These are phyloP conservation scores for Thaleichthys pacificus DNA, from an alignment of 2,797 vertebrate genomes.

Conservation along the genomic window DNA sequence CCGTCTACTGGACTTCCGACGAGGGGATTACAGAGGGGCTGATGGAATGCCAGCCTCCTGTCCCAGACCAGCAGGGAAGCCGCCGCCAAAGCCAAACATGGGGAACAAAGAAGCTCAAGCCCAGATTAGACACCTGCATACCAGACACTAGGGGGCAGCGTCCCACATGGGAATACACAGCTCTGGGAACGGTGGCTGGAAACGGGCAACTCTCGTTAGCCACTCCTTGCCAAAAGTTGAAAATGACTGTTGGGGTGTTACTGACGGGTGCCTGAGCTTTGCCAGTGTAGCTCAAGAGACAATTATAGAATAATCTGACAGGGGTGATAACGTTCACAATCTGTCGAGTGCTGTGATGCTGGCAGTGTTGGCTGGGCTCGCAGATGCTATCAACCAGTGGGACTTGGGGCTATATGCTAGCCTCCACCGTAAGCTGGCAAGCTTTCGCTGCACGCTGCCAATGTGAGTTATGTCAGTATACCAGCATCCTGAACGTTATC, in stretches of 20 bases:
- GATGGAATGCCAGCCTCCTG: constrained; percentile 73
- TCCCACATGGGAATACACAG: constrained; percentile 51
- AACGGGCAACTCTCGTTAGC: background rate
- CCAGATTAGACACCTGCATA: constrained; percentile 77
- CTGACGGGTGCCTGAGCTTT: constrained; percentile 39
- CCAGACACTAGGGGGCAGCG: constrained; percentile 76
- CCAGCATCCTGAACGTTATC: background rate
- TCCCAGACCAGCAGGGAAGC: constrained; percentile 62
- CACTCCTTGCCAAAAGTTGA: background rate
- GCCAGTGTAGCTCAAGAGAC: constrained; percentile 53
- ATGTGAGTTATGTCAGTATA: background rate
- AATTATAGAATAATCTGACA: constrained; percentile 70
- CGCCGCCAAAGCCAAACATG: constrained; percentile 70
- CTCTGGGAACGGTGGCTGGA: constrained; percentile 19
- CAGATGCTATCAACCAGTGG: constrained; percentile 68
- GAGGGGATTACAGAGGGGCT: constrained; percentile 74
- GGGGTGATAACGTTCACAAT: constrained; percentile 71
- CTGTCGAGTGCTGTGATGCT: constrained; percentile 68
- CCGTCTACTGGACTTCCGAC: constrained; percentile 76
- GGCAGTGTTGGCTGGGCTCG: constrained; percentile 57
- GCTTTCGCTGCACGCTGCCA: constrained; percentile 33
- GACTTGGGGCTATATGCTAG: constrained; percentile 47
- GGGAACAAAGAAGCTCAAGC: constrained; percentile 73
- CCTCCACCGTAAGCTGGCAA: constrained; percentile 38
- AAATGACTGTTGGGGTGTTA: constrained; percentile 33